phyloP scores from a whole-genome alignment of 2,888 invertebrate genomes.

The Drosophila ezoana region DNA sequence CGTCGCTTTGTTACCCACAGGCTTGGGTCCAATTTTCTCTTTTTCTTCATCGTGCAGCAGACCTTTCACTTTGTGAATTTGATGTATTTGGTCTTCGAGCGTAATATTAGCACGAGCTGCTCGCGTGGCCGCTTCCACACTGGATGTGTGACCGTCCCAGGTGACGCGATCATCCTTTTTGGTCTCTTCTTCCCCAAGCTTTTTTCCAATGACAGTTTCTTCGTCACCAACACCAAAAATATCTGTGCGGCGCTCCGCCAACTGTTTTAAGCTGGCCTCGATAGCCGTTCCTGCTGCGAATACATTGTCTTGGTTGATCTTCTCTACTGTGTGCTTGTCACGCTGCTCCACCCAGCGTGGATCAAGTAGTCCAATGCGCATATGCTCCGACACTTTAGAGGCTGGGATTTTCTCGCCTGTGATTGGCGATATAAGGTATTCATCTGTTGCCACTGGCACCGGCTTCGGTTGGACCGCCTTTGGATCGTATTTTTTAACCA shows the following conservation, averaged over 20 bases:
- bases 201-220: constrained; percentile 99
- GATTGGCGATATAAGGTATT: constrained; percentile 98
- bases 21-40: constrained; percentile 97
- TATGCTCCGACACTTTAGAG: constrained; percentile 98
- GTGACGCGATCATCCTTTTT: constrained; percentile 96
- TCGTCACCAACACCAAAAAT: constrained; percentile 99
- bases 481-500: constrained; percentile 99
- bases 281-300: constrained; percentile 91
- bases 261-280: constrained; percentile 96
- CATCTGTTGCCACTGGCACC: constrained; percentile 90
- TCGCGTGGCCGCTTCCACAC: constrained; percentile 97
- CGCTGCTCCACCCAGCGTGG: constrained; percentile 99
- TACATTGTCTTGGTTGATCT: constrained; percentile 93
- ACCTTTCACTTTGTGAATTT: constrained; percentile 97
- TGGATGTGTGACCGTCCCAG: constrained; percentile 99
- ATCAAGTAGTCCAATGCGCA: constrained; percentile 97
- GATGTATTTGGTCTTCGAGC: constrained; percentile 98
- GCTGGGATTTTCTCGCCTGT: constrained; percentile 99
- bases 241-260: constrained; percentile 99
- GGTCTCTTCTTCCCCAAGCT: constrained; percentile 95
- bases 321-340: constrained; percentile 96
- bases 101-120: constrained; percentile 98
- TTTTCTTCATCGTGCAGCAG: constrained; percentile 97
- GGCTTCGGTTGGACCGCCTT: constrained; percentile 89
- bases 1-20: constrained; percentile 86